These are phyloP conservation scores for Drosophila ezoana DNA, from an alignment of 2,888 invertebrate genomes.

Conservation along the genomic window DNA sequence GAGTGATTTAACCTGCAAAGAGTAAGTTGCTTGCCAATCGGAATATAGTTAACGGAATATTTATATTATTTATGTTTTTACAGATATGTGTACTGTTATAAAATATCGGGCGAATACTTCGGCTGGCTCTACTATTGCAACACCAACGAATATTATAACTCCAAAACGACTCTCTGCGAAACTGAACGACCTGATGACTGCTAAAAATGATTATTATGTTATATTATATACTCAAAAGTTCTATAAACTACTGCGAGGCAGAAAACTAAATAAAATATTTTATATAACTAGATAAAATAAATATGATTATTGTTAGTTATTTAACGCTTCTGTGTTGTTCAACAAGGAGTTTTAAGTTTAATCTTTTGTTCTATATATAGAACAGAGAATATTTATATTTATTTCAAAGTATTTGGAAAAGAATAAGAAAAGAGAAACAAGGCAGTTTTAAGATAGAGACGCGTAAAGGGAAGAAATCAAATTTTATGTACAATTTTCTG, in stretches of 20 bases:
- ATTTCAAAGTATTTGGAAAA: neutral
- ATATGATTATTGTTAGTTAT: too few species aligned
- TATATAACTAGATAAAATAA: too few species aligned
- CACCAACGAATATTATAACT: constrained; percentile 46
- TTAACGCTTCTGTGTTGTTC: too few species aligned
- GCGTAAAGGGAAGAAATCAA: neutral
- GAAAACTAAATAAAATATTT: too few species aligned
- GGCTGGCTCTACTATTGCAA: constrained; percentile 60
- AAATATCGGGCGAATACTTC: constrained; percentile 49
- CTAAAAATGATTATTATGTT: constrained; percentile 5
- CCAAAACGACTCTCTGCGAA: constrained; percentile 29
- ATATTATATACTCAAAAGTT: too few species aligned
- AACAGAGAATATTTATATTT: neutral
- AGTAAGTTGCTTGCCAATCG: constrained; percentile 38
- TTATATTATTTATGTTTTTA: neutral
- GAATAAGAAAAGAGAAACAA: too few species aligned
- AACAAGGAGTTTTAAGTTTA: too few species aligned
- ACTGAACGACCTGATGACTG: constrained; percentile 37
- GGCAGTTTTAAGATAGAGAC: neutral
- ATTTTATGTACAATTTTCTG: constrained; percentile 9
- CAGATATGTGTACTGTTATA: constrained; percentile 59
- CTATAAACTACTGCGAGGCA: neutral
- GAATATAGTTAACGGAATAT: neutral
- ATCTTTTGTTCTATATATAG: too few species aligned
- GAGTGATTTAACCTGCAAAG: constrained; percentile 61